Conservation (phyloP, 2,113 vertebrate genomes). For the Melierax canorus region DNA sequence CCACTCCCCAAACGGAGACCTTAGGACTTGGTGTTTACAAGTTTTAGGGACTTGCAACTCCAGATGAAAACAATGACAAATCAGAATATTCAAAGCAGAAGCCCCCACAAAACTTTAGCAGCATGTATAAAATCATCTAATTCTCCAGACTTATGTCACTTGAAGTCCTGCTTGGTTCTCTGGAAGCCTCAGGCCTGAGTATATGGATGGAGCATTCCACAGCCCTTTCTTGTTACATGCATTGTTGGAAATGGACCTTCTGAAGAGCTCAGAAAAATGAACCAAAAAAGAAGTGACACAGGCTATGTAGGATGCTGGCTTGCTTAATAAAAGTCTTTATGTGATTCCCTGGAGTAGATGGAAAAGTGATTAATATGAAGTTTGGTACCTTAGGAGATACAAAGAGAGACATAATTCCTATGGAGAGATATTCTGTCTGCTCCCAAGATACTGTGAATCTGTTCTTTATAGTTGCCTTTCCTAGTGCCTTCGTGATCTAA, state of each 20-base stretch:
- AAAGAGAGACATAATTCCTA: not conserved
- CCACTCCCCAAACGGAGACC: not conserved
- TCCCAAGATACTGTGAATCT: not conserved
- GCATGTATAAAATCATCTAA: not conserved
- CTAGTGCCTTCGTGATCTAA: not conserved
- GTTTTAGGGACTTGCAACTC: not conserved
- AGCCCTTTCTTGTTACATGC: not conserved
- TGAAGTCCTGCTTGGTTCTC: not conserved
- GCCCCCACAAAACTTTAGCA: not conserved
- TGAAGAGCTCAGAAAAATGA: not conserved
- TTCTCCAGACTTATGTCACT: not conserved
- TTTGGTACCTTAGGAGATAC: not conserved
- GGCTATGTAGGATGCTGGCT: not conserved
- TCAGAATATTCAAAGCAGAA: not conserved
- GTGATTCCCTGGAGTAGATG: not conserved
- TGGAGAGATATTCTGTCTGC: not conserved
- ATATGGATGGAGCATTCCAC: not conserved
- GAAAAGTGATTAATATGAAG: not conserved
- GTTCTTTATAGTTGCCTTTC: not conserved
- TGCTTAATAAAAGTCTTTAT: not conserved
- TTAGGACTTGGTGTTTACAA: not conserved
- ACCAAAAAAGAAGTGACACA: not conserved
- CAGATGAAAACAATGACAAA: slow-evolving; percentile 1
- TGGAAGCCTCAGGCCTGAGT: not conserved
- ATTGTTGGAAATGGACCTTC: not conserved